Conservation (phyloP, 2,113 vertebrate genomes). For the Daboia siamensis region DNA sequence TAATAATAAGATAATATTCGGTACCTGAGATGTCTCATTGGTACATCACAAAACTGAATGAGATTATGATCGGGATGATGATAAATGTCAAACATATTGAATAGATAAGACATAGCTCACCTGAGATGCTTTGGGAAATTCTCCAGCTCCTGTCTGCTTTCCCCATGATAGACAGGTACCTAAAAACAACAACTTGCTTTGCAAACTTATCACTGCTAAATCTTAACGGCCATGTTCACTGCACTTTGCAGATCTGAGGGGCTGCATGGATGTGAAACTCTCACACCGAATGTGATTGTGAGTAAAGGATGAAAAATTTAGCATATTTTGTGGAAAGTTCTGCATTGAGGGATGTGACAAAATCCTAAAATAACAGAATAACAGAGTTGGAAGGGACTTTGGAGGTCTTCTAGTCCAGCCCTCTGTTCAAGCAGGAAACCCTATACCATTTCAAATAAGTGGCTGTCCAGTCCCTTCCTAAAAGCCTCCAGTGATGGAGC, state of each 20-base stretch:
- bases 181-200: background rate
- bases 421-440: background rate
- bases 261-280: background rate
- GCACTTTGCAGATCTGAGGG: background rate
- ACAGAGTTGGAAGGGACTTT: background rate
- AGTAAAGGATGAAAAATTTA: background rate
- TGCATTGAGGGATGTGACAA: background rate
- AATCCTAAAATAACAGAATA: background rate
- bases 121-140: background rate
- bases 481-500: background rate
- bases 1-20: constrained; percentile 53
- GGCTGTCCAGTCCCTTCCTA: background rate
- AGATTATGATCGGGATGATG: constrained; percentile 34
- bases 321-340: background rate
- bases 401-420: background rate
- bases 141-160: background rate
- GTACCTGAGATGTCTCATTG: constrained; percentile 14
- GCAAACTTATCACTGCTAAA: background rate
- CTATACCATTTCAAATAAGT: background rate
- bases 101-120: rapidly evolving
- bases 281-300: background rate
- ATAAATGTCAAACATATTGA: constrained; percentile 3
- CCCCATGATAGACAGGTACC: background rate
- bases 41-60: constrained; percentile 42
- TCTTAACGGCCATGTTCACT: background rate